Percentiles rank a stretch among this genome's conserved stretches.
These are phyloP conservation scores for Hystrix cristata DNA, from an alignment of 2,113 vertebrate genomes.

Conservation along the genomic window DNA sequence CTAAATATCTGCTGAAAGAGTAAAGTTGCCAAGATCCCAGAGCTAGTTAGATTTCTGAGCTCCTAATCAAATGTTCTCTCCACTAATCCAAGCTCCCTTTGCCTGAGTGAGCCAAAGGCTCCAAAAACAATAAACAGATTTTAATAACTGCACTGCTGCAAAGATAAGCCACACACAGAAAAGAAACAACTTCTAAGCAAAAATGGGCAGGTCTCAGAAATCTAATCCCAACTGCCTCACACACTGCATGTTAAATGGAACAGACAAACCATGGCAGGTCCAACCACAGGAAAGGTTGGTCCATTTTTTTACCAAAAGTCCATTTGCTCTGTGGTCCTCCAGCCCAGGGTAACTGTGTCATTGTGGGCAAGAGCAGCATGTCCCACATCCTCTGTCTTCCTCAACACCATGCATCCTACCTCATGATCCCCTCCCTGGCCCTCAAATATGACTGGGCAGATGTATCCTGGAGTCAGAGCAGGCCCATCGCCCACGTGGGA, in stretches of 20 bases:
- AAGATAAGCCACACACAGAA: constrained; percentile 25
- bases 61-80: constrained; percentile 73
- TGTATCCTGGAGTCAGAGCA: not conserved
- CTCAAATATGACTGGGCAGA: not conserved
- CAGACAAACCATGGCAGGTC: not conserved
- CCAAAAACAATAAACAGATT: constrained; percentile 54
- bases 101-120: constrained; percentile 41
- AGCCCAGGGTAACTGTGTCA: not conserved
- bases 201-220: not conserved
- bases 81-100: constrained; percentile 40
- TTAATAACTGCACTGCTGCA: constrained; percentile 33
- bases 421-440: not conserved
- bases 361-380: fast-evolving
- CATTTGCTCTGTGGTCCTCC: not conserved
- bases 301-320: not conserved
- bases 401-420: fast-evolving
- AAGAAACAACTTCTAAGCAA: constrained; percentile 28
- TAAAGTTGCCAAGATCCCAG: constrained; percentile 7
- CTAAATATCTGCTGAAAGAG: not conserved
- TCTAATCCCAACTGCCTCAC: not conserved
- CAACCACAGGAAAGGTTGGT: not conserved
- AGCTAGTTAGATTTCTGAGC: constrained; percentile 26
- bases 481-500: not conserved
- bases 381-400: fast-evolving
- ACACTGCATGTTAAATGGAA: not conserved